Evolutionary conservation across 2,113 vertebrate genomes (phyloP).

Genomic region (Turdus rufiventris): DNA sequence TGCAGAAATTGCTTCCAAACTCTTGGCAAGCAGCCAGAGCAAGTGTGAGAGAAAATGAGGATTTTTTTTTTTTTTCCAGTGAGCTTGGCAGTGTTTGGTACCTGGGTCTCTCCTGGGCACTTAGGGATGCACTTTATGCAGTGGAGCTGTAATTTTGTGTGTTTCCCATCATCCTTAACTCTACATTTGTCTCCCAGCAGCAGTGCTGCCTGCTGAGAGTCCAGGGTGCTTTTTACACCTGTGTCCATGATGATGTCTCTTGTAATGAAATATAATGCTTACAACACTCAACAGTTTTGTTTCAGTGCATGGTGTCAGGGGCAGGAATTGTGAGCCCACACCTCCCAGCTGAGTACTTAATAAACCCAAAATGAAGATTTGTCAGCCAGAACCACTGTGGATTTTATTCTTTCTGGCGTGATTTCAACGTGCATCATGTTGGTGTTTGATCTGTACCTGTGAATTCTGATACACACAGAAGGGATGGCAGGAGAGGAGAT

Average conservation of each 20-base stretch:
- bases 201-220: neutral
- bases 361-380: neutral
- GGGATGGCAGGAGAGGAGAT: neutral
- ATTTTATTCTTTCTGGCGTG: neutral
- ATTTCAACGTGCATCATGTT: neutral
- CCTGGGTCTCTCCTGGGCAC: neutral
- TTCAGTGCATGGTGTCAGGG: constrained; percentile 8
- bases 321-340: neutral
- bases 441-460: neutral
- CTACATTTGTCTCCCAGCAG: neutral
- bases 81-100: neutral
- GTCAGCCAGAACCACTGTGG: neutral
- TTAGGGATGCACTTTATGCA: neutral
- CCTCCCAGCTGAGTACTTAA: neutral
- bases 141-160: constrained; percentile 26
- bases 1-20: neutral
- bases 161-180: constrained; percentile 27
- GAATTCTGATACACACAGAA: accelerated
- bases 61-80: neutral
- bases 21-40: neutral
- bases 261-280: constrained; percentile 4
- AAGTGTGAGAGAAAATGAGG: neutral
- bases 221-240: neutral
- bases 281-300: neutral
- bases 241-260: neutral